Evolutionary conservation across 1,140 invertebrate genomes (phyloP).

Genomic region (Lethrus apterus): DNA sequence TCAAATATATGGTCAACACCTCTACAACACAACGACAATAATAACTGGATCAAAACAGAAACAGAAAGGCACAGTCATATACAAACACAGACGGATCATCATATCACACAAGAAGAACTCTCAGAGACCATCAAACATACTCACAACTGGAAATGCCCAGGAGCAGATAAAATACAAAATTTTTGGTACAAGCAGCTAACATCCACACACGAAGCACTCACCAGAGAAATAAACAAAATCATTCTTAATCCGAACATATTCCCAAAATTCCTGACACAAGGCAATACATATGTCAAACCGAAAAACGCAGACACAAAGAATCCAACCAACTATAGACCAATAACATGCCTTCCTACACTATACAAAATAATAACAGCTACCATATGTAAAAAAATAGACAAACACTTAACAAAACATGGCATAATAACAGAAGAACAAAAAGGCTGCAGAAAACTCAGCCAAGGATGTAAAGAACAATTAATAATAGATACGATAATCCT

Average conservation of each 20-base stretch:
- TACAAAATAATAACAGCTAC: constrained; percentile 27
- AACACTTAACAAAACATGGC: constrained; percentile 18
- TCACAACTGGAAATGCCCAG: constrained; percentile 16
- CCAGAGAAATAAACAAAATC: constrained; percentile 14
- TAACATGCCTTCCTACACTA: constrained; percentile 26
- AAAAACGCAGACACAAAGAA: constrained; percentile 24
- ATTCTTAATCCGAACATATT: constrained; percentile 11
- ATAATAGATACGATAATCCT: constrained; percentile 20
- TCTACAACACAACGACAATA: too few relatives aligned
- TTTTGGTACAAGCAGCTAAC: constrained; percentile 25
- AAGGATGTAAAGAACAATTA: constrained; percentile 27
- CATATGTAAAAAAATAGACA: constrained; percentile 18
- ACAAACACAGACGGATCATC: too few relatives aligned
- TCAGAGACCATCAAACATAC: constrained; percentile 10
- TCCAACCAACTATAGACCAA: constrained; percentile 25
- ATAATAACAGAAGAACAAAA: constrained; percentile 25
- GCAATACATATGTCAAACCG: constrained; percentile 23
- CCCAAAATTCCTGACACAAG: constrained; percentile 19
- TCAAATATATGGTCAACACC: too few relatives aligned
- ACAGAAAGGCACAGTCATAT: too few relatives aligned
- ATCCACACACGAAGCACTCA: constrained; percentile 10
- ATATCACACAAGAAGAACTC: too few relatives aligned
- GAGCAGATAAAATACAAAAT: constrained; percentile 19
- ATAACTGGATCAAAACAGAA: too few relatives aligned
- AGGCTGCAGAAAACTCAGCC: constrained; percentile 21